Base-by-base conservation (phyloP, 2,113 vertebrate species). In the Barnardius zonarius region DNA sequence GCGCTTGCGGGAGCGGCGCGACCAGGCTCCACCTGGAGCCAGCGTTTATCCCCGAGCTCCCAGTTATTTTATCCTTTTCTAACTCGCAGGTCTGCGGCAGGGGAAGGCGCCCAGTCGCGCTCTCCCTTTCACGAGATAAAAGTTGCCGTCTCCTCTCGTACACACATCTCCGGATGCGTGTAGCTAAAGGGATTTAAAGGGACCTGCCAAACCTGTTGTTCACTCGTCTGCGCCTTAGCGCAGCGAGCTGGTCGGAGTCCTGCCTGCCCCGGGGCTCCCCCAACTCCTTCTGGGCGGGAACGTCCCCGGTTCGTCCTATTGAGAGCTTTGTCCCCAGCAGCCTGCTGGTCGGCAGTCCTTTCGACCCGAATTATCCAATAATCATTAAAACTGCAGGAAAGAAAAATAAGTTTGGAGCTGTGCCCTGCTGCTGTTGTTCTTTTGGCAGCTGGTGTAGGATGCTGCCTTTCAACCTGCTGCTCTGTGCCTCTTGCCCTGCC, bases 201-300 rank as follows among this genome's bases (percentile, higher is more conserved):
- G 88, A 87, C 88, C 62, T 92, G 80, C 91, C 62, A 35, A 28
- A 92, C 91, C 77, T 89, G 91, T 80, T 96, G 92, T 83, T 83
- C 25, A 4, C 66, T 44, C 25, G n/a, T 55, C 64, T 7, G 25
- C 31, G 68, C 66, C 35, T 30, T 4, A 4, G 30, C 25, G 9
- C 33, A 5, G 43, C 24, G 24, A 74, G 25, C 54, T 1, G n/a
- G 33, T 35, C 76, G 35, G 41, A 23, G 48, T 51, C 43, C 61
- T 12, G 31, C 35, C 76, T 3, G 68, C 31, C 44, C 35, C 46
- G 33, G 20, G 10, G 54, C 64, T 30, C 72, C n/a, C 18, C 6
- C 25, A 10, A 41, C 69, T 39, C 51, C 25, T 16, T 33, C 39
- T 57, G 25, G 79, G 52, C 30, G 30, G 84, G 81, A 86, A 44